A percentile compares a stretch with the other conserved stretches of the same genome.
Evolutionary conservation across 2,888 invertebrate genomes (phyloP).

Genomic region (Eledone cirrhosa): DNA sequence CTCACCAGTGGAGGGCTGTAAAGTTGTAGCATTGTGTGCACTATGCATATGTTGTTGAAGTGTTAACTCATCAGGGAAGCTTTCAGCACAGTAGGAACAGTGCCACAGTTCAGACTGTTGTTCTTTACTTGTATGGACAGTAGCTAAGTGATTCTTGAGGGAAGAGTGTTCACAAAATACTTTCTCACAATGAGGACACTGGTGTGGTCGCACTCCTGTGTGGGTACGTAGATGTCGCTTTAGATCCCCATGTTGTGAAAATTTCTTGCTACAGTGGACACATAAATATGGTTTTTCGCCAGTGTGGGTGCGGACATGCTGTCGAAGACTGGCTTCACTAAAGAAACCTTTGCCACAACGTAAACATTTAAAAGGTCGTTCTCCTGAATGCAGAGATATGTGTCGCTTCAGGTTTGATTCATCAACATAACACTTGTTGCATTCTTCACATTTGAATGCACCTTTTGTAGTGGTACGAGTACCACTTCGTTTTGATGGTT

Average conservation of each 20-base stretch:
- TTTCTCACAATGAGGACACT: not conserved
- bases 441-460: slow-evolving; percentile 18
- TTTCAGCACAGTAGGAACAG: slow-evolving; percentile 17
- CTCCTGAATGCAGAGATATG: not conserved
- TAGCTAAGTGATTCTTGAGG: slow-evolving; percentile 14
- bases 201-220: slow-evolving; percentile 15
- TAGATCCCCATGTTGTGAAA: slow-evolving; percentile 1
- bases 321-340: not conserved
- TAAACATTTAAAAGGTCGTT: slow-evolving; percentile 10
- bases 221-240: slow-evolving; percentile 21
- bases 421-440: not conserved
- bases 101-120: slow-evolving; percentile 9
- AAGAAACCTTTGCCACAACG: slow-evolving; percentile 12
- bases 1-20: too few species aligned
- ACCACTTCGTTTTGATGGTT: not conserved
- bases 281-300: slow-evolving; percentile 16
- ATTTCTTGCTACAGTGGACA: slow-evolving; percentile 12
- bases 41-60: slow-evolving; percentile 16
- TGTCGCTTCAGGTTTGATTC: slow-evolving; percentile 13
- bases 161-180: slow-evolving; percentile 18
- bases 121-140: not conserved
- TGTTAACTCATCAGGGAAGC: slow-evolving; percentile 12
- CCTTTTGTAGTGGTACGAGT: not conserved
- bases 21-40: not conserved
- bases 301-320: slow-evolving; percentile 19